Conservation (phyloP, 2,797 vertebrate genomes). For the Ateles fusciceps region DNA sequence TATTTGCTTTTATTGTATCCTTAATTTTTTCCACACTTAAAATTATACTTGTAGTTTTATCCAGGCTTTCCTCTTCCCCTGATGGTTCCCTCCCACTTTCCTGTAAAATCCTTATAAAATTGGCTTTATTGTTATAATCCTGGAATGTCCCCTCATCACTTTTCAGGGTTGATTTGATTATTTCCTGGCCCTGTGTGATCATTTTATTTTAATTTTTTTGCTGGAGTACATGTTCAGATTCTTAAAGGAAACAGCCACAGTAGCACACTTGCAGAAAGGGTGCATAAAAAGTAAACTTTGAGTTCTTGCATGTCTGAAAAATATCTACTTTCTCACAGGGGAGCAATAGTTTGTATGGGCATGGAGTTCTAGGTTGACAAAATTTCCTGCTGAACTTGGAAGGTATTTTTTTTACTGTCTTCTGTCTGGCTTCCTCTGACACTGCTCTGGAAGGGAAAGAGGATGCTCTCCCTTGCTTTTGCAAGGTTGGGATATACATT, state of each 20-base stretch:
- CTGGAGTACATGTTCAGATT: not conserved
- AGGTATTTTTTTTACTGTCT: not conserved
- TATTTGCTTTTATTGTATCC: conserved; percentile 25
- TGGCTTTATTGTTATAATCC: not conserved
- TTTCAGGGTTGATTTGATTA: not conserved
- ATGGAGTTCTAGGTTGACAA: not conserved
- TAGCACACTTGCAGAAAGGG: not conserved
- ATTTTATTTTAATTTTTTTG: conserved; percentile 11
- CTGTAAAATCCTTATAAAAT: conserved; percentile 32
- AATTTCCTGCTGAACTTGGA: not conserved
- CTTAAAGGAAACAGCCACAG: not conserved
- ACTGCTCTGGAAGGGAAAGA: not conserved
- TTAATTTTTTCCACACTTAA: conserved; percentile 29
- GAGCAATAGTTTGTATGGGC: not conserved
- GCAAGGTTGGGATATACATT: not conserved
- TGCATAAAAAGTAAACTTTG: conserved; percentile 4
- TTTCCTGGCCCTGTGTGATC: conserved; percentile 30
- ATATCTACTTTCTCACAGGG: not conserved
- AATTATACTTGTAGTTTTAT: not conserved
- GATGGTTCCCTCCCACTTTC: not conserved
- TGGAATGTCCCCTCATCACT: conserved; percentile 8
- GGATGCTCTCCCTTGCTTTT: not conserved
- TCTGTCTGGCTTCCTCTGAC: not conserved
- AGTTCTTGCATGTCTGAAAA: conserved; percentile 16
- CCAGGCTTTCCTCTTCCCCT: accelerated